phyloP scores from a whole-genome alignment of 2,888 invertebrate genomes.

The Lepidochrysops patricia region DNA sequence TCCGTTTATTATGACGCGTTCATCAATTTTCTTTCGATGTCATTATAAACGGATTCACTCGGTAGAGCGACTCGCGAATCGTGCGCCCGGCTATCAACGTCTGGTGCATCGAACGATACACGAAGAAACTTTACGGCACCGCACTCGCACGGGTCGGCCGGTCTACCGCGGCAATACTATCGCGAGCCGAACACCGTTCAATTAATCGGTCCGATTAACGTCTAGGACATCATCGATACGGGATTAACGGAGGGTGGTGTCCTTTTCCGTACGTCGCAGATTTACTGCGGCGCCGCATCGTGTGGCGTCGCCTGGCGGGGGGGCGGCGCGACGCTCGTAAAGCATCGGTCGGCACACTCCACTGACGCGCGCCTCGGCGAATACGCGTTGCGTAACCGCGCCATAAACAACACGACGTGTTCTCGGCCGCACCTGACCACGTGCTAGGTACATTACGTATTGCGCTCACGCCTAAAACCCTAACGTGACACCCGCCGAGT shows the following conservation, averaged over 20 bases:
- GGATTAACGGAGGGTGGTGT: constrained; percentile 68
- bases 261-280: constrained; percentile 70
- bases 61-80: constrained; percentile 55
- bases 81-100: constrained; percentile 58
- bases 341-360: constrained; percentile 72
- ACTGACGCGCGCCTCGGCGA: constrained; percentile 73
- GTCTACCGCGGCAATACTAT: constrained; percentile 60
- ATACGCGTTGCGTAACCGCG: constrained; percentile 73
- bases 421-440: constrained; percentile 45
- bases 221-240: constrained; percentile 64
- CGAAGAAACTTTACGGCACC: constrained; percentile 73
- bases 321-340: constrained; percentile 69
- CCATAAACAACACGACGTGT: constrained; percentile 69
- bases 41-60: no score
- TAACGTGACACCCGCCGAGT: constrained; percentile 66
- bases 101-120: constrained; percentile 75
- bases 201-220: constrained; percentile 69
- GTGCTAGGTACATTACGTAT: constrained; percentile 70
- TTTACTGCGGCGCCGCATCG: constrained; percentile 74
- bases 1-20: no score
- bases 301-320: constrained; percentile 58
- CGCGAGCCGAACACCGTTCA: constrained; percentile 58
- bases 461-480: constrained; percentile 68
- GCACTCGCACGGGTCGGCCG: constrained; percentile 65
- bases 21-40: no score